phyloP scores from a whole-genome alignment of 2,113 vertebrate genomes.

The Thunnus thynnus region DNA sequence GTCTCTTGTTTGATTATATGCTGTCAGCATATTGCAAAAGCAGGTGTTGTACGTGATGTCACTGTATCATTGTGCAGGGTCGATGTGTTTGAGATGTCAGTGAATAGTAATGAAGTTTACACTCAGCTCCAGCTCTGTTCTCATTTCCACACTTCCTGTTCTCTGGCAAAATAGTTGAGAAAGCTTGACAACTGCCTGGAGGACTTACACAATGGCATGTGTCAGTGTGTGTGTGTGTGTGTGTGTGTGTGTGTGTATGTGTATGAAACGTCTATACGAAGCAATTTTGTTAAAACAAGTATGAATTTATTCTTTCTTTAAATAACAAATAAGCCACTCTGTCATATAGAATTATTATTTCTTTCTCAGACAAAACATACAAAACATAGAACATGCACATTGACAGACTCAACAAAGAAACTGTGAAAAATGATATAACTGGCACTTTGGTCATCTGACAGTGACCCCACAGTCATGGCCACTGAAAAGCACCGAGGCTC shows the following conservation, averaged over 20 bases:
- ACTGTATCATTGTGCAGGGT: not conserved
- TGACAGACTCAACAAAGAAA: slow-evolving; percentile 24
- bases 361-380: slow-evolving; percentile 38
- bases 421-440: slow-evolving; percentile 73
- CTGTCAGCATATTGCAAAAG: not conserved
- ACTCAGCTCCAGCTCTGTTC: not conserved
- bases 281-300: slow-evolving; percentile 75
- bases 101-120: slow-evolving; percentile 15
- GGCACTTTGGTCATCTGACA: slow-evolving; percentile 81
- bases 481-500: slow-evolving; percentile 78
- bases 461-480: slow-evolving; percentile 68
- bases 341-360: slow-evolving; percentile 42
- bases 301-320: slow-evolving; percentile 79
- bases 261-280: slow-evolving; percentile 67
- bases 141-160: slow-evolving; percentile 29
- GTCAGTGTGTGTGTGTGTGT: slow-evolving; percentile 21
- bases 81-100: not conserved
- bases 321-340: slow-evolving; percentile 47
- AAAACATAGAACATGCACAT: slow-evolving; percentile 58
- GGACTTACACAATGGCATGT: slow-evolving; percentile 57
- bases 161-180: slow-evolving; percentile 18
- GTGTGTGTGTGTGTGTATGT: slow-evolving; percentile 20
- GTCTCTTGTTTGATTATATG: not conserved
- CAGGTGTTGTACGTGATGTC: not conserved
- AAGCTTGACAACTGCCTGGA: slow-evolving; percentile 59